These are phyloP conservation scores for Jacana jacana DNA, from an alignment of 2,113 vertebrate species.

Conservation along the genomic window DNA sequence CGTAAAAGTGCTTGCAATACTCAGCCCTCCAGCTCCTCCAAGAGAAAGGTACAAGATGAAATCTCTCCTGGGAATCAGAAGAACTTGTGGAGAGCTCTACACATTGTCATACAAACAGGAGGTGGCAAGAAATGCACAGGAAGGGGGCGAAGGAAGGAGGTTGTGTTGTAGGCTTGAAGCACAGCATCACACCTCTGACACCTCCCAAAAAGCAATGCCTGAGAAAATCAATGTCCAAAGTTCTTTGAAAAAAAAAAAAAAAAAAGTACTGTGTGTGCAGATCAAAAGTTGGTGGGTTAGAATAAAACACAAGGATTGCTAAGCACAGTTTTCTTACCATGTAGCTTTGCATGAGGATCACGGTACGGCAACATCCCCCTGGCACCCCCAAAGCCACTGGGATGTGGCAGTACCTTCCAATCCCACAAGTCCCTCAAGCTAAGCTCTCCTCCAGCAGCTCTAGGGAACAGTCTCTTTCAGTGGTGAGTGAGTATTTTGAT, in stretches of 20 bases:
- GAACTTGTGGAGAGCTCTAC: not conserved
- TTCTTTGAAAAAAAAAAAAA: not conserved
- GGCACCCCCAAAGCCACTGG: not conserved
- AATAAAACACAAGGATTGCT: not conserved
- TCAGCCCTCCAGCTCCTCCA: not conserved
- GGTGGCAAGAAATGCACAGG: not conserved
- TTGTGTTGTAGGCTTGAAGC: not conserved
- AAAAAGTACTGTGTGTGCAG: not conserved
- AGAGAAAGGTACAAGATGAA: not conserved
- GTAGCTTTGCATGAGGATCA: not conserved
- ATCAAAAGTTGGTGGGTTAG: not conserved
- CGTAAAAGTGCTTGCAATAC: not conserved
- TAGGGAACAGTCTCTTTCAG: not conserved
- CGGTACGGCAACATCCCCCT: not conserved
- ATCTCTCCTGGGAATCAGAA: not conserved
- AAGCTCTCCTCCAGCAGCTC: not conserved
- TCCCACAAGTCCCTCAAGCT: not conserved
- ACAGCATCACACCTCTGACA: not conserved
- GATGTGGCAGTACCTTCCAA: not conserved
- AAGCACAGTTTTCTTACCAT: not conserved
- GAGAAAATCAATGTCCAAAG: not conserved
- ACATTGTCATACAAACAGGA: rapidly evolving
- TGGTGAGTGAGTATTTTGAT: rapidly evolving
- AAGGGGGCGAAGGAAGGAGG: not conserved
- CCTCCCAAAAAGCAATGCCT: not conserved